These are phyloP conservation scores for Tetramorium parvispinum DNA, from an alignment of 1,140 invertebrate species.

Conservation along the genomic window DNA sequence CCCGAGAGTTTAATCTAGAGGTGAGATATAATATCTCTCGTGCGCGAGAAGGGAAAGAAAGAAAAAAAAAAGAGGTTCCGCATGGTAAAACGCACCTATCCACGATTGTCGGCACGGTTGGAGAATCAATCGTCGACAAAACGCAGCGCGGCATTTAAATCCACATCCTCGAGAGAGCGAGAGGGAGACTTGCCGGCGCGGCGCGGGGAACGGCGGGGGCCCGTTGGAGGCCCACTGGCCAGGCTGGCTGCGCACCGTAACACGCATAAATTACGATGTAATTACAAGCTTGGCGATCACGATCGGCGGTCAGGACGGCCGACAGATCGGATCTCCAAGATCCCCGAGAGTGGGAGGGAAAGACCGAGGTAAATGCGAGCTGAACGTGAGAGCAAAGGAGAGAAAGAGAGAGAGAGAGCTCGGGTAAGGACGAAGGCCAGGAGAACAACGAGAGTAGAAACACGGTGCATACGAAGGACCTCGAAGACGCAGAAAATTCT, in stretches of 20 bases:
- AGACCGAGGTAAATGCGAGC: conserved; percentile 39
- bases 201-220: conserved; percentile 26
- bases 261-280: conserved; percentile 85
- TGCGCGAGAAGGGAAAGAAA: neutral
- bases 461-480: conserved; percentile 26
- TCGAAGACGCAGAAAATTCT: conserved; percentile 44
- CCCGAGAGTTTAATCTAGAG: neutral
- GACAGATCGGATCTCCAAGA: conserved; percentile 79
- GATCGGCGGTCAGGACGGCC: conserved; percentile 77
- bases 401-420: conserved; percentile 14
- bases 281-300: conserved; percentile 83
- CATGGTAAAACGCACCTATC: conserved; percentile 44
- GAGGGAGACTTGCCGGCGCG: neutral
- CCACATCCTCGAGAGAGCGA: conserved; percentile 67
- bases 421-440: conserved; percentile 16
- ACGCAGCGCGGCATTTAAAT: conserved; percentile 71
- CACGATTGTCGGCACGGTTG: conserved; percentile 35
- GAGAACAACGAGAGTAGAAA: conserved; percentile 48
- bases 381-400: conserved; percentile 12
- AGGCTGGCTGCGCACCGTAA: conserved; percentile 77
- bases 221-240: conserved; percentile 62
- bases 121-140: conserved; percentile 73
- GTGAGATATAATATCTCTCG: neutral
- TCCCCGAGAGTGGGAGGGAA: conserved; percentile 47
- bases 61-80: conserved; percentile 5